Conservation (phyloP, 2,888 invertebrate species). For the Steinernema hermaphroditum region DNA sequence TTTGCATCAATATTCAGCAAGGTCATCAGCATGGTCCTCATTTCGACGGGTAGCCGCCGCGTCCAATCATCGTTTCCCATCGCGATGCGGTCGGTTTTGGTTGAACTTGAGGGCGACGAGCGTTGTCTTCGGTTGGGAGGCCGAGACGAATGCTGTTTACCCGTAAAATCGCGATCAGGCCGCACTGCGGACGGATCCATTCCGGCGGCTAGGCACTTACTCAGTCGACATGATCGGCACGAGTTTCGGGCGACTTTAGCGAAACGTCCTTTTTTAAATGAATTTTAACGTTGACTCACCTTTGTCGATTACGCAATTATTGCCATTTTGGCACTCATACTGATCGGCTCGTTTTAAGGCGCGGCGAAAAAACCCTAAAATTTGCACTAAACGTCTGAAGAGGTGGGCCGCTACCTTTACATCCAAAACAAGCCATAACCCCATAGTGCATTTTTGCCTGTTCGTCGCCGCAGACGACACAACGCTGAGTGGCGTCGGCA, state of each 20-base stretch:
- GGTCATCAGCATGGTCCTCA: conserved; percentile 61
- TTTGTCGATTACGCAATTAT: conserved; percentile 51
- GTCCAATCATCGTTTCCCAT: conserved; percentile 50
- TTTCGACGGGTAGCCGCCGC: conserved; percentile 59
- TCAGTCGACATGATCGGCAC: conserved; percentile 60
- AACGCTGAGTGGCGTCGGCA: conserved; percentile 28
- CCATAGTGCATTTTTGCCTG: conserved; percentile 61
- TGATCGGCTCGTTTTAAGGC: conserved; percentile 62
- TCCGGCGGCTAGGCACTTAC: conserved; percentile 58
- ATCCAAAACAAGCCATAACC: conserved; percentile 40
- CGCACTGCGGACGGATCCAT: conserved; percentile 64
- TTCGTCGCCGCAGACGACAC: conserved; percentile 57
- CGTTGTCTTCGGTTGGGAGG: not conserved
- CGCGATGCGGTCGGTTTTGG: conserved; percentile 18
- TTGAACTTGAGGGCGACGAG: not conserved
- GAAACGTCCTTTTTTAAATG: not conserved
- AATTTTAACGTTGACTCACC: conserved; percentile 7
- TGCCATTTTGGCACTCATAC: conserved; percentile 55
- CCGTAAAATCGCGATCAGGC: conserved; percentile 58
- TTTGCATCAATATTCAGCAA: conserved; percentile 61
- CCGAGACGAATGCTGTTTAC: conserved; percentile 36
- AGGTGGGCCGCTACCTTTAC: conserved; percentile 37
- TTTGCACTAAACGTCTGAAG: not conserved
- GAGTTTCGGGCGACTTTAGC: conserved; percentile 55
- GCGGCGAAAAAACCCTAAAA: conserved; percentile 60